These are phyloP conservation scores for Graphium colonna DNA, from an alignment of 2,888 invertebrate species.

Conservation along the genomic window DNA sequence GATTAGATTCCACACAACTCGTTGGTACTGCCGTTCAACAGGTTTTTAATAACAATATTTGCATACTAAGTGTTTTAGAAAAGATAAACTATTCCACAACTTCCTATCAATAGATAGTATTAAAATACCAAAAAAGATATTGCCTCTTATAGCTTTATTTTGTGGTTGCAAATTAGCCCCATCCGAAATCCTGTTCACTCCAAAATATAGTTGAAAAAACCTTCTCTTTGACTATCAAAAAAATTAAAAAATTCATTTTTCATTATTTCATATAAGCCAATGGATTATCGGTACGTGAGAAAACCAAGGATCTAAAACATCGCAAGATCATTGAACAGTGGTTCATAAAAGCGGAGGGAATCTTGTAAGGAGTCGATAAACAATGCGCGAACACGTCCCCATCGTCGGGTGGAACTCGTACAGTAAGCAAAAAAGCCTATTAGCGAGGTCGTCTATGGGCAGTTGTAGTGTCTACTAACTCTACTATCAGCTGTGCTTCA, in stretches of 20 bases:
- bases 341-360: neutral
- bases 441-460: conserved; percentile 16
- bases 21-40: neutral
- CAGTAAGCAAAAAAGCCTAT: conserved; percentile 15
- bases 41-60: neutral
- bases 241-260: too few species aligned
- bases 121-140: too few species aligned
- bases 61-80: neutral
- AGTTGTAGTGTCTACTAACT: conserved; percentile 20
- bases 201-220: too few species aligned
- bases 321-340: neutral
- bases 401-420: neutral
- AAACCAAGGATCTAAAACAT: neutral
- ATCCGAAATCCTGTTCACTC: too few species aligned
- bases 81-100: neutral
- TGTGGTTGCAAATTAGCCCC: too few species aligned
- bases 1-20: neutral
- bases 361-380: neutral
- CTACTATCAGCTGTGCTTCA: conserved; percentile 20
- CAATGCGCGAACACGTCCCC: neutral
- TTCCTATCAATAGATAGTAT: too few species aligned
- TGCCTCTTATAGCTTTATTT: too few species aligned
- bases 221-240: too few species aligned
- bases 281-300: neutral
- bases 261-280: too few species aligned